Evolutionary conservation across 1,140 invertebrate species (phyloP).

Genomic region (Colletes gigas): DNA sequence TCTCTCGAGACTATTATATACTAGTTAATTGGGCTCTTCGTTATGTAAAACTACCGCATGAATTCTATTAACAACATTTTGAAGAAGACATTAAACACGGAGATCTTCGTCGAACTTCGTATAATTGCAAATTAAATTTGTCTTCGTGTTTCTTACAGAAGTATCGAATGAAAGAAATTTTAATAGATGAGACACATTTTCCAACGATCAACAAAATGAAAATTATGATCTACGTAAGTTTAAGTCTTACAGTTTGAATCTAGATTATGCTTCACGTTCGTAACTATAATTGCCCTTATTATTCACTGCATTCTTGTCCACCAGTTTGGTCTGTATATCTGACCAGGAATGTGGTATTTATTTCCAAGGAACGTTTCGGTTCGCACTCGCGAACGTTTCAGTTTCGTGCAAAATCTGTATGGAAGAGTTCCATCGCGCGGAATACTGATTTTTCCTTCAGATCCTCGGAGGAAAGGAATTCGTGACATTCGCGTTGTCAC

Average conservation of each 20-base stretch:
- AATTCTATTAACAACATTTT: slow-evolving; percentile 12
- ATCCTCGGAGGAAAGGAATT: slow-evolving; percentile 38
- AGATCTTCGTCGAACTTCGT: background rate
- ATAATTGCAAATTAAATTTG: too few species aligned
- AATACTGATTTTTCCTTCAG: background rate
- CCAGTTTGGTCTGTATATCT: background rate
- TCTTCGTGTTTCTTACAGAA: too few species aligned
- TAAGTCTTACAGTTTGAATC: too few species aligned
- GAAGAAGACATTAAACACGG: background rate
- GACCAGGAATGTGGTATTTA: background rate
- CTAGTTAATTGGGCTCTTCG: slow-evolving; percentile 26
- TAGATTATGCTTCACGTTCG: too few species aligned
- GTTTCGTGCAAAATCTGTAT: background rate
- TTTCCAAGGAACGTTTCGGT: background rate
- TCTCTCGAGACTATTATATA: slow-evolving; percentile 39
- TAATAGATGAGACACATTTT: too few species aligned
- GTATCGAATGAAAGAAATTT: too few species aligned
- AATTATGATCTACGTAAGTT: too few species aligned
- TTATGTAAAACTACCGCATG: slow-evolving; percentile 46
- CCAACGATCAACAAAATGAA: too few species aligned
- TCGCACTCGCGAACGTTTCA: background rate
- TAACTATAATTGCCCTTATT: background rate
- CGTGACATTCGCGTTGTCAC: slow-evolving; percentile 64
- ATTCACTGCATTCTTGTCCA: too few species aligned
- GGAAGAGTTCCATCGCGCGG: background rate